Conservation (phyloP, 2,888 invertebrate species). For the Nymphalis urticae region DNA sequence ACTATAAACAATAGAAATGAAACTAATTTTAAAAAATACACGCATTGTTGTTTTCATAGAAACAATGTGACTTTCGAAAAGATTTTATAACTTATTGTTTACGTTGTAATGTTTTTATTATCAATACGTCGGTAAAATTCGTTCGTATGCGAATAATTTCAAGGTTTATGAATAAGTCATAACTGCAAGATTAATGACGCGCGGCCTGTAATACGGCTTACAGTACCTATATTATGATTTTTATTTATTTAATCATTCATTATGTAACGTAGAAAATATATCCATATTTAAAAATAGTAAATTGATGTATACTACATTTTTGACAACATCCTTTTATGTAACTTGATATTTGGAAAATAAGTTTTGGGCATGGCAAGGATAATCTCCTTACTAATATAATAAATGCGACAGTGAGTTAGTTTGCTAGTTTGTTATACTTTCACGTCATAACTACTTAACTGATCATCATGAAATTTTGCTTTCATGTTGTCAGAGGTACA, state of each 20-base stretch:
- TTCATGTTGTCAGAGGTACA: too few species aligned
- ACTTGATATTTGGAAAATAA: too few species aligned
- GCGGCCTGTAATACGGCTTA: not conserved
- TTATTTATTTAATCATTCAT: not conserved
- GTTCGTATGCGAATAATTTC: constrained; percentile 32
- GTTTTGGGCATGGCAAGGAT: too few species aligned
- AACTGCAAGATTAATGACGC: constrained; percentile 16
- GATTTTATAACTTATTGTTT: constrained; percentile 43
- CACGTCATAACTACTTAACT: too few species aligned
- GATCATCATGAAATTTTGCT: too few species aligned
- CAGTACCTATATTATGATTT: too few species aligned
- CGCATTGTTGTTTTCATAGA: constrained; percentile 49
- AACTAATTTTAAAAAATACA: constrained; percentile 43
- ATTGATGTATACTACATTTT: not conserved
- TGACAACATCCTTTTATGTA: too few species aligned
- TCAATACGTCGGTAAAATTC: constrained; percentile 50
- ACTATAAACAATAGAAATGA: not conserved
- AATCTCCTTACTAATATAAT: too few species aligned
- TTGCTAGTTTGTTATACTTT: too few species aligned
- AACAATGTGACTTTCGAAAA: constrained; percentile 44
- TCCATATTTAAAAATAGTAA: not conserved
- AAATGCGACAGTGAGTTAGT: too few species aligned
- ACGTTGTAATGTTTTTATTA: constrained; percentile 53
- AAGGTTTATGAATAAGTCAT: constrained; percentile 14
- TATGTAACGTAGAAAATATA: too few species aligned